phyloP scores from a whole-genome alignment of 2,888 invertebrate genomes.

The Diarsia brunnea region DNA sequence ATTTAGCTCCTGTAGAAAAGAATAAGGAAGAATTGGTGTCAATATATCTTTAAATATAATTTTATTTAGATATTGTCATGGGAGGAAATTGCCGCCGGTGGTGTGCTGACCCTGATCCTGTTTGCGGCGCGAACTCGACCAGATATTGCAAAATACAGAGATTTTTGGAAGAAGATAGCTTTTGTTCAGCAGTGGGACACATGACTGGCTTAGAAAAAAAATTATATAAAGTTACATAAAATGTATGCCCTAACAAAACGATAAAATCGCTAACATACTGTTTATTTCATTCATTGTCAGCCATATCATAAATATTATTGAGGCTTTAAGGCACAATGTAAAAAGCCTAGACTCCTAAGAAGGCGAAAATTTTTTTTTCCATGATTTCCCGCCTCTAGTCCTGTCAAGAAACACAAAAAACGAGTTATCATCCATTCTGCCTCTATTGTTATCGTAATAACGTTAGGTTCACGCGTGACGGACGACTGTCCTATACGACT shows the following conservation, averaged over 20 bases:
- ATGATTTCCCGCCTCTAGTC: not conserved
- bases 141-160: no score
- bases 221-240: no score
- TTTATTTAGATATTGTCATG: not conserved
- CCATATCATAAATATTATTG: not conserved
- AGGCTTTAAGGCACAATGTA: not conserved
- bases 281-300: not conserved
- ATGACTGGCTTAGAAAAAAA: no score
- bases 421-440: not conserved
- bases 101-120: no score
- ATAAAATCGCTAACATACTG: not conserved
- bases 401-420: conserved; percentile 9
- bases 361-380: not conserved
- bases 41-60: not conserved
- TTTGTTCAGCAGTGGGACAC: no score
- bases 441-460: conserved; percentile 28
- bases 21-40: no score
- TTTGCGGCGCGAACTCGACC: no score
- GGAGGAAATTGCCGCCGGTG: not conserved
- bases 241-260: not conserved
- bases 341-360: not conserved
- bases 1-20: not conserved
- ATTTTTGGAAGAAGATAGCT: no score
- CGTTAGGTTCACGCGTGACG: conserved; percentile 32
- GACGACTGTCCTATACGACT: conserved; percentile 6